Conservation (phyloP, 2,113 vertebrate genomes). For the Cheilinus undulatus region DNA sequence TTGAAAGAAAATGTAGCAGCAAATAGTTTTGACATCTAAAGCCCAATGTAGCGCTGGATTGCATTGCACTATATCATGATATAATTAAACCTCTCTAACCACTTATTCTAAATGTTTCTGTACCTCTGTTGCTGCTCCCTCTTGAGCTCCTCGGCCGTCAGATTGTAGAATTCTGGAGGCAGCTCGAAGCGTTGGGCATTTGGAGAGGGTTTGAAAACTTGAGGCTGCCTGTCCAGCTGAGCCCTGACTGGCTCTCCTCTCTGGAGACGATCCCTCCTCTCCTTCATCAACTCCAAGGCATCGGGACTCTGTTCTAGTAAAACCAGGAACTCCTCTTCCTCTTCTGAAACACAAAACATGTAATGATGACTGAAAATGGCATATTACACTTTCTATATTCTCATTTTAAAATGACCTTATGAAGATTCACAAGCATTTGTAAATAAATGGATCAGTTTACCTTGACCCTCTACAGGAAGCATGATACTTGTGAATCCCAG, state of each 20-base stretch:
- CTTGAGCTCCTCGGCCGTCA: conserved; percentile 89
- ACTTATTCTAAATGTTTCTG: background rate
- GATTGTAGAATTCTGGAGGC: conserved; percentile 91
- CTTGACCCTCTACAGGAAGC: conserved; percentile 87
- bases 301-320: conserved; percentile 82
- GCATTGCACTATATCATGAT: too few relatives aligned
- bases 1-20: too few relatives aligned
- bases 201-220: conserved; percentile 83
- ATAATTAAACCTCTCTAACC: too few relatives aligned
- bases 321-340: conserved; percentile 89
- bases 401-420: too few relatives aligned
- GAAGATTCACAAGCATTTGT: too few relatives aligned
- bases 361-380: background rate
- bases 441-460: conserved; percentile 78
- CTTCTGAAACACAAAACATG: conserved; percentile 72
- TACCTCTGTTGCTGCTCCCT: conserved; percentile 90
- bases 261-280: conserved; percentile 85
- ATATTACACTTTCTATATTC: too few relatives aligned
- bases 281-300: conserved; percentile 83
- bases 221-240: conserved; percentile 87
- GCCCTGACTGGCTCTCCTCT: conserved; percentile 87
- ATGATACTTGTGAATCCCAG: conserved; percentile 87
- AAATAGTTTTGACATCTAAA: too few relatives aligned
- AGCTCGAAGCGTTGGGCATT: conserved; percentile 89
- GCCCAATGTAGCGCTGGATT: too few relatives aligned